Evolutionary conservation across 2,888 invertebrate genomes (phyloP), one percentile per base, ranked within the genome.

Genomic region (Sclerodermus sp.): DNA sequence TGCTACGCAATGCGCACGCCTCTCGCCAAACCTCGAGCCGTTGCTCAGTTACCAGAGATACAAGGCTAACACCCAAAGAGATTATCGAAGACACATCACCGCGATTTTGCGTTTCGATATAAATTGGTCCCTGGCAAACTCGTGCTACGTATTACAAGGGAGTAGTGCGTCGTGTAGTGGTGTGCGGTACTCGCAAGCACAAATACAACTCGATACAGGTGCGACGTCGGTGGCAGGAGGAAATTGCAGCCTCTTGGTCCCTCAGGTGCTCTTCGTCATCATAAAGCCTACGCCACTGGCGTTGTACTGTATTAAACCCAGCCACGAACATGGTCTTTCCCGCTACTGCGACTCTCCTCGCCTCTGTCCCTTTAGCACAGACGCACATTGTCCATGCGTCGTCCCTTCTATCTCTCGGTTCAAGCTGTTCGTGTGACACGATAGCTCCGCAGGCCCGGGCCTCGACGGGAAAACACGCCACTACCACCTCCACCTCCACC

Each of bases 221-320:
- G 74, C 70, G 66, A 62, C 65, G 63, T 62, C 59, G 55, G 60
- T 53, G 57, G 42, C 18, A 54, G 62, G 70, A 67, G 76, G 70
- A 77, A 75, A 76, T 76, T 76, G 76, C 74, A 67, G 67, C 66
- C 67, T 64, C 62, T 34, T 57, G 61, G 73, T 77, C 76, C 77
- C 77, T 63, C 68, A 71, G 76, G 77, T 74, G 74, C 74, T 71
- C 74, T 77, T 77, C 74, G 76, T 77, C 77, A 77, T 77, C 74
- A 76, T 77, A 76, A 77, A 77, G 73, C 76, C 75, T 74, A 73
- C 69, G 61, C 69, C 66, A 63, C 67, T 60, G 62, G 62, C 70
- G 64, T 68, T 73, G 72, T 71, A 65, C 58, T 68, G 70, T 73
- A 76, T 75, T 76, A 76, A 73, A 74, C 66, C 71, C 63, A 60